Conservation (phyloP, 2,888 invertebrate genomes). For the Campaea margaritaria region DNA sequence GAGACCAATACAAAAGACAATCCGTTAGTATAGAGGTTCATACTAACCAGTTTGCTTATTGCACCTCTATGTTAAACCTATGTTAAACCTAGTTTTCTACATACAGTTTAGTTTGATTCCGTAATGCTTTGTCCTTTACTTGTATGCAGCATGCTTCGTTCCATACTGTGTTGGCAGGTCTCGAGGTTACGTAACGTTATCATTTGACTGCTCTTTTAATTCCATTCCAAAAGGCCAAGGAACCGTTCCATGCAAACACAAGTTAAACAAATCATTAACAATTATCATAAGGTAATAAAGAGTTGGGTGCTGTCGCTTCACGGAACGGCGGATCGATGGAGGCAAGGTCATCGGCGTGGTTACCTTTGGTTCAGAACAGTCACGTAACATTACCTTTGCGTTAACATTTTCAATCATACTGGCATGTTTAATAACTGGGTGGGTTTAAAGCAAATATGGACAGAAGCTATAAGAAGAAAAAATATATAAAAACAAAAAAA, state of each 20-base stretch:
- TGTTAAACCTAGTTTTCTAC: too few species aligned
- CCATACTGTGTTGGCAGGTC: too few species aligned
- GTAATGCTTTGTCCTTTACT: too few species aligned
- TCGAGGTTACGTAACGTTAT: too few species aligned
- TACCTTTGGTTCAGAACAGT: slow-evolving; percentile 12
- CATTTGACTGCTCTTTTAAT: slow-evolving; percentile 22
- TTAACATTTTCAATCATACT: slow-evolving; percentile 20
- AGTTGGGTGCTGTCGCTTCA: slow-evolving; percentile 25
- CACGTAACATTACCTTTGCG: slow-evolving; percentile 22
- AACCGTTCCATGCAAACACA: slow-evolving; percentile 20
- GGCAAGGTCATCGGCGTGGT: slow-evolving; percentile 30
- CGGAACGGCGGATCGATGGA: slow-evolving; percentile 30
- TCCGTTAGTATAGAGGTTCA: too few species aligned
- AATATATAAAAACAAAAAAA: too few species aligned
- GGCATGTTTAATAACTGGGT: slow-evolving; percentile 6
- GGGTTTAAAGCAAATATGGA: background rate
- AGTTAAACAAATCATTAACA: slow-evolving; percentile 27
- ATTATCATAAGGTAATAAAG: slow-evolving; percentile 36
- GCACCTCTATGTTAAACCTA: too few species aligned
- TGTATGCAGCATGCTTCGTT: too few species aligned
- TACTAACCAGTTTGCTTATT: too few species aligned
- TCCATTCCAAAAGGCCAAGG: background rate
- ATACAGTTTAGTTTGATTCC: too few species aligned
- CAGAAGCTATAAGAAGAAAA: too few species aligned
- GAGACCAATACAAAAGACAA: too few species aligned